Evolutionary conservation across 2,797 vertebrate species (phyloP).

Genomic region (Rhyacichthys aspro): DNA sequence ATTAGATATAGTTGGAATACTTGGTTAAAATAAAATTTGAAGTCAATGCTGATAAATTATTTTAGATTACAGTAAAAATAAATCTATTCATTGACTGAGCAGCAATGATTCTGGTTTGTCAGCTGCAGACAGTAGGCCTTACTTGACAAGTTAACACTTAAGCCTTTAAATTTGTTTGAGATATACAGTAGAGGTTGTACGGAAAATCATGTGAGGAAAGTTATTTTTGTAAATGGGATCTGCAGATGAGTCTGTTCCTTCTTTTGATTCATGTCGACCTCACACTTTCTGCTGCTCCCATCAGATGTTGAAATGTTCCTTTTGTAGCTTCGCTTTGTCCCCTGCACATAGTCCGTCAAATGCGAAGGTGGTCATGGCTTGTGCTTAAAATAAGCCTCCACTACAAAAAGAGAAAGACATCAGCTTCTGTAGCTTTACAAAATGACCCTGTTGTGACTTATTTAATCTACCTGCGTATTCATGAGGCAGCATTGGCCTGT

Average conservation of each 20-base stretch:
- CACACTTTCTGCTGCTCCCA: not conserved
- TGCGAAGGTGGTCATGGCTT: conserved; percentile 81
- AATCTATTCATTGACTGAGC: conserved; percentile 20
- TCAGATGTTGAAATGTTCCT: not conserved
- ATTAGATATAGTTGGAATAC: conserved; percentile 7
- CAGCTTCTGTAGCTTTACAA: not conserved
- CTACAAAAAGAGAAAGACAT: conserved; percentile 65
- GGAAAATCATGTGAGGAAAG: not conserved
- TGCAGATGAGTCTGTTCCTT: conserved; percentile 8
- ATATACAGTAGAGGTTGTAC: conserved; percentile 11
- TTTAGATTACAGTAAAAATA: not conserved
- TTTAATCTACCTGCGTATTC: conserved; percentile 89
- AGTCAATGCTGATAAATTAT: too few species aligned
- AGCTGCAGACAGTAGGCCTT: too few species aligned
- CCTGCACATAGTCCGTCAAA: conserved; percentile 9
- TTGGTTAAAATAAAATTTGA: conserved; percentile 13
- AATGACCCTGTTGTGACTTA: not conserved
- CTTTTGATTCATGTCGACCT: conserved; percentile 7
- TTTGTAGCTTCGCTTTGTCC: not conserved
- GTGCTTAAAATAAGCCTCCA: conserved; percentile 97
- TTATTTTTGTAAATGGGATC: not conserved
- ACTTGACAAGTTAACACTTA: too few species aligned
- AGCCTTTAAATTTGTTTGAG: too few species aligned
- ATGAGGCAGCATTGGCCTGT: conserved; percentile 92
- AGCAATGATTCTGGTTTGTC: conserved; percentile 25